Evolutionary conservation across 2,113 vertebrate species (phyloP).

Genomic region (Xyrauchen texanus): DNA sequence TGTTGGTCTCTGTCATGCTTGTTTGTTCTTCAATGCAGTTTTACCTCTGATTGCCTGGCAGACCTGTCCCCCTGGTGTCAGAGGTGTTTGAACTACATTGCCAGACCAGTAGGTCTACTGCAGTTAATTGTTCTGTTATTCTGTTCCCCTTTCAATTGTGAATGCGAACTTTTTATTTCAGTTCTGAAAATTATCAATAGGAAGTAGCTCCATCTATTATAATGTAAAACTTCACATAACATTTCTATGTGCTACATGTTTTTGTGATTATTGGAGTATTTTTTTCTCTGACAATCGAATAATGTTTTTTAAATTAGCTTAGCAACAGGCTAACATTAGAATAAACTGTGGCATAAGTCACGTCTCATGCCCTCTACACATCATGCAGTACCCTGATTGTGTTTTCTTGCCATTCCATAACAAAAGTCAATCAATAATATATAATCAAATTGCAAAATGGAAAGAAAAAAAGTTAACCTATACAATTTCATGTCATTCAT

Average conservation of each 20-base stretch:
- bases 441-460: no score
- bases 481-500: background rate
- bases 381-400: no score
- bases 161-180: background rate
- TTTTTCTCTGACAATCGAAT: no score
- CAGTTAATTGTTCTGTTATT: slow-evolving; percentile 61
- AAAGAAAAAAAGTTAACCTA: no score
- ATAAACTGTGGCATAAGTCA: background rate
- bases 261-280: no score
- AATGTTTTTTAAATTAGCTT: no score
- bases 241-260: no score
- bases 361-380: no score
- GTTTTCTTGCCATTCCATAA: background rate
- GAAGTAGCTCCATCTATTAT: background rate
- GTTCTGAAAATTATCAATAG: background rate
- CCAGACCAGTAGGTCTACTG: slow-evolving; percentile 64
- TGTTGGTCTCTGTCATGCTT: slow-evolving; percentile 80
- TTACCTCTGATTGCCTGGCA: slow-evolving; percentile 71
- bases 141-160: slow-evolving; percentile 46
- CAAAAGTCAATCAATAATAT: background rate
- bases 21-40: slow-evolving; percentile 84
- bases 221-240: background rate
- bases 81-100: slow-evolving; percentile 62
- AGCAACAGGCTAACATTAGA: background rate
- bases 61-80: slow-evolving; percentile 72